Base-by-base conservation (phyloP, 2,113 vertebrate genomes). In the human region DNA sequence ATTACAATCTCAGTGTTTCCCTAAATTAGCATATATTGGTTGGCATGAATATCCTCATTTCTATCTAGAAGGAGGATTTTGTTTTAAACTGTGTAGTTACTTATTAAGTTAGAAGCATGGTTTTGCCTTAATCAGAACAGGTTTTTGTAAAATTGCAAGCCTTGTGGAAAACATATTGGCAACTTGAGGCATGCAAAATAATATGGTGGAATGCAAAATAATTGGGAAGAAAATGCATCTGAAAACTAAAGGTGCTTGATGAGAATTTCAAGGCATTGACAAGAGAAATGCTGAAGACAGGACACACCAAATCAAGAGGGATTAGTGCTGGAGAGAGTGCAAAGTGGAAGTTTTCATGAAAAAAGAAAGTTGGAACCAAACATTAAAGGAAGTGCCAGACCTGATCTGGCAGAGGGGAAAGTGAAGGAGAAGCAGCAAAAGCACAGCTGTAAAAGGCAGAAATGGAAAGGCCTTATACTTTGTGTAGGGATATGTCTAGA, bases 61-160 rank as follows among this genome's bases (percentile, higher is more conserved):
- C 86, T 80, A 55, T 30, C 32, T 64, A 40, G 64, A 55, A 48
- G 23, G 80, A 93, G 22, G 43, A 70, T 90, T 94, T 73, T 48
- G n/a, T 81, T 92, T 91, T 50, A 81, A 93, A 50, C 18, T 7
- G 30, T 35, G 7, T 66, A 27, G 5, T 72, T 64, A 43, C 6
- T 45, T 82, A 86, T 35, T 78, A 92, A 90, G 0, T 64, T 59
- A 90, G 81, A 73, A 72, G 61, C 12, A 55, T 32, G 6, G 12
- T 48, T 95, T 96, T 80, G 25, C 76, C 55, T 97, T 78, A 72
- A 88, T 89, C 43, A 66, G 45, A 84, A 45, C 35, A 70, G 25
- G 11, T 6, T 95, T 55, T 88, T 52, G 27, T 76, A 72, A 93
- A 89, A 93, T 80, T 70, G 57, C n/a, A 14, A 94, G n/a, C 70